phyloP scores from a whole-genome alignment of 2,113 vertebrate genomes.

The Morone saxatilis region DNA sequence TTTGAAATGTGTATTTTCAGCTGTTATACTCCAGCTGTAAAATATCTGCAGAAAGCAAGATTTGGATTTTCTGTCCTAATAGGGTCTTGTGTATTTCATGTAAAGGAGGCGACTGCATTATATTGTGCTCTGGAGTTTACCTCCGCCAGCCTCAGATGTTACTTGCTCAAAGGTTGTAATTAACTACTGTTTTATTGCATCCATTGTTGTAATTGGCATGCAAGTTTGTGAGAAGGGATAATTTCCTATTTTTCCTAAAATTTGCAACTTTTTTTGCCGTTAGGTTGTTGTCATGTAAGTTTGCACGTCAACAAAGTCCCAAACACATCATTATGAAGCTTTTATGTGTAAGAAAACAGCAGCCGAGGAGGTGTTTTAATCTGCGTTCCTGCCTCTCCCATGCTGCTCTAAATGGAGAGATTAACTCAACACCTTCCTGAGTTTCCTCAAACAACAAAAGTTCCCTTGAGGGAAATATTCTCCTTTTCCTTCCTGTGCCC shows the following conservation, averaged over 20 bases:
- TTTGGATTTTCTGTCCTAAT: conserved; percentile 3
- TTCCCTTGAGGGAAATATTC: background rate
- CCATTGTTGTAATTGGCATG: conserved; percentile 62
- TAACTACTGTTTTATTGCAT: conserved; percentile 69
- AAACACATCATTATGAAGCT: conserved; percentile 63
- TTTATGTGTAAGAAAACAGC: conserved; percentile 57
- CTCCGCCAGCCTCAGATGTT: conserved; percentile 29
- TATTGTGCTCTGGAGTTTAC: conserved; percentile 32
- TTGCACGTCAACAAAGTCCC: conserved; percentile 56
- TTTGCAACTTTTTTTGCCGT: conserved; percentile 50
- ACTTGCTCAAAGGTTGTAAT: conserved; percentile 62
- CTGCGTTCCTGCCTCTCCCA: conserved; percentile 23
- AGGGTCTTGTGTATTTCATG: conserved; percentile 33
- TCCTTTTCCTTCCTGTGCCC: background rate
- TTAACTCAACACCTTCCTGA: conserved; percentile 24
- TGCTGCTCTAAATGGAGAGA: conserved; percentile 33
- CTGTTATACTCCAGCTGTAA: background rate
- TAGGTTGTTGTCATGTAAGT: conserved; percentile 48
- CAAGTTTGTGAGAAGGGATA: conserved; percentile 52
- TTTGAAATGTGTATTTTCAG: background rate
- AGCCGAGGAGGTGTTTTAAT: conserved; percentile 53
- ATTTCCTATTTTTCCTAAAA: conserved; percentile 49
- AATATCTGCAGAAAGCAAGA: background rate
- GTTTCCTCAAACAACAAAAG: conserved; percentile 12
- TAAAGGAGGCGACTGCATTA: conserved; percentile 24